These are phyloP conservation scores for Ormyrus thymus DNA, from an alignment of 2,888 invertebrate species.

Conservation along the genomic window DNA sequence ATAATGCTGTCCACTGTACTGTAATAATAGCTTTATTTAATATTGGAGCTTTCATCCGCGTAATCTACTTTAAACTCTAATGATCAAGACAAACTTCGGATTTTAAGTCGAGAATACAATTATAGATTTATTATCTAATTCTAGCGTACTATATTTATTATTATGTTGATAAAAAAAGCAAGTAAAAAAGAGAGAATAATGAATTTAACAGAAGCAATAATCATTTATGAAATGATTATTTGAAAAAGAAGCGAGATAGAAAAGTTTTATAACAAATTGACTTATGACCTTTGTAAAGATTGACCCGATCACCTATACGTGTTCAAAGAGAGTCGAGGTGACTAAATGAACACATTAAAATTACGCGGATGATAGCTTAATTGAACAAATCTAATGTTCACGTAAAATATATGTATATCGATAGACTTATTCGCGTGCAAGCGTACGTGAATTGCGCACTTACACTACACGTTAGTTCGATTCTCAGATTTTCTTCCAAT, in stretches of 20 bases:
- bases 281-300: slow-evolving; percentile 8
- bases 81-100: slow-evolving; percentile 20
- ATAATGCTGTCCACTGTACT: slow-evolving; percentile 60
- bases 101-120: neutral
- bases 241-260: slow-evolving; percentile 14
- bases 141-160: slow-evolving; percentile 33
- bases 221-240: slow-evolving; percentile 31
- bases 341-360: slow-evolving; percentile 23
- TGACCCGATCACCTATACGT: neutral
- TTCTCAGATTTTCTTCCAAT: slow-evolving; percentile 55
- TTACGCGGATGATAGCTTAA: slow-evolving; percentile 44
- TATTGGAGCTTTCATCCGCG: slow-evolving; percentile 49
- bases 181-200: slow-evolving; percentile 3
- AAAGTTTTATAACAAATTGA: slow-evolving; percentile 33
- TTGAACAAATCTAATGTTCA: slow-evolving; percentile 50
- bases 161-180: slow-evolving; percentile 17
- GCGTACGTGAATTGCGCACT: slow-evolving; percentile 45
- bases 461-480: slow-evolving; percentile 54
- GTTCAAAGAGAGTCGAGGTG: slow-evolving; percentile 15
- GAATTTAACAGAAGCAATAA: slow-evolving; percentile 36
- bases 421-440: slow-evolving; percentile 47
- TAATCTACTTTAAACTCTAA: slow-evolving; percentile 36
- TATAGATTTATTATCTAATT: slow-evolving; percentile 12
- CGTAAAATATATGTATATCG: slow-evolving; percentile 47
- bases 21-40: slow-evolving; percentile 55